Percentiles rank a stretch among this genome's conserved stretches.
These are phyloP conservation scores for Caiman crocodilus DNA, from an alignment of 2,797 vertebrate species.

Conservation along the genomic window DNA sequence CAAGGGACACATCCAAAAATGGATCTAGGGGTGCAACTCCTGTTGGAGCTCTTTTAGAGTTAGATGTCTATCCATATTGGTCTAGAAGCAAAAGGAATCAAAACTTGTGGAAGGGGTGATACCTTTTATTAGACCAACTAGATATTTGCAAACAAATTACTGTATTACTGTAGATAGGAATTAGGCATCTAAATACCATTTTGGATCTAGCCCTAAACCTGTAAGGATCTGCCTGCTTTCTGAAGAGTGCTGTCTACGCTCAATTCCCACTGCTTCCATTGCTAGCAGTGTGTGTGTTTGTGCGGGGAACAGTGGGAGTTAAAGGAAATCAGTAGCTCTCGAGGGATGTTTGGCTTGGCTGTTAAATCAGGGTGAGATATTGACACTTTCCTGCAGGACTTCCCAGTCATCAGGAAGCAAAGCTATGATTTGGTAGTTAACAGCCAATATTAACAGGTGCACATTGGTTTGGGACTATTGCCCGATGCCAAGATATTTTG, in stretches of 20 bases:
- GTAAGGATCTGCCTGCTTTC: neutral
- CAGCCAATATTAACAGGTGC: neutral
- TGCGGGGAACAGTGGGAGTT: rapidly evolving
- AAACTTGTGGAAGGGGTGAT: no score
- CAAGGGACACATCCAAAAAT: no score
- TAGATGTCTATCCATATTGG: no score
- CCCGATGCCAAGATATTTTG: neutral
- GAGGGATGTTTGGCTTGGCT: neutral
- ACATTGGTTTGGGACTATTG: neutral
- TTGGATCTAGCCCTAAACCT: neutral
- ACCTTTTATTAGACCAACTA: no score
- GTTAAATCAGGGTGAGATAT: neutral
- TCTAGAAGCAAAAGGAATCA: no score
- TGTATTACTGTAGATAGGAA: no score
- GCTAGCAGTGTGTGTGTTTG: rapidly evolving
- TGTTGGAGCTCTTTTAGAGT: no score
- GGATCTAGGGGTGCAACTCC: no score
- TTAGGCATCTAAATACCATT: no score
- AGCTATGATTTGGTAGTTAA: constrained; percentile 10
- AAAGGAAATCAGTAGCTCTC: neutral
- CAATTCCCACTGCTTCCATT: neutral
- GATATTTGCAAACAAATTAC: no score
- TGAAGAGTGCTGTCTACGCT: neutral
- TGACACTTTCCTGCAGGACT: neutral
- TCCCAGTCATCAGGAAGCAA: constrained; percentile 24